Percentiles rank a stretch among this genome's conserved stretches.
phyloP scores from a whole-genome alignment of 1,140 invertebrate genomes.

The Nixonia krombeini region DNA sequence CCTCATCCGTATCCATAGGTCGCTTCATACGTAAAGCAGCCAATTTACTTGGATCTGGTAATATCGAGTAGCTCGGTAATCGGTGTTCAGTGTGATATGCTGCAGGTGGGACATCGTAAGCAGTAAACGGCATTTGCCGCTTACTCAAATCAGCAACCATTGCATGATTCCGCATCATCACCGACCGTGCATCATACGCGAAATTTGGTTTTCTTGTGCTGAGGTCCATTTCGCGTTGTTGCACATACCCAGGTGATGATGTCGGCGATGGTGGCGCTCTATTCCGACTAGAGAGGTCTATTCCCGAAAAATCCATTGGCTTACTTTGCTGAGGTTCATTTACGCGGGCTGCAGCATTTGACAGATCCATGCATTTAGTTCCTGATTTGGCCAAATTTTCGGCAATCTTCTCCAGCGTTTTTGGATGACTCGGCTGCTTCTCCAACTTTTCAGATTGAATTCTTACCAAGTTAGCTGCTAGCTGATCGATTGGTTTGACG shows the following conservation, averaged over 20 bases:
- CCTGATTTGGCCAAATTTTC: slow-evolving; percentile 64
- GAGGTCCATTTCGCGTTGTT: slow-evolving; percentile 67
- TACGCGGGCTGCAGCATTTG: slow-evolving; percentile 54
- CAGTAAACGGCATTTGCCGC: slow-evolving; percentile 56
- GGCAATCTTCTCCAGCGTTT: slow-evolving; percentile 66
- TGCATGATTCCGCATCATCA: slow-evolving; percentile 64
- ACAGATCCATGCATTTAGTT: slow-evolving; percentile 63
- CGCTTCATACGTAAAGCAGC: slow-evolving; percentile 65
- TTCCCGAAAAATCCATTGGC: slow-evolving; percentile 66
- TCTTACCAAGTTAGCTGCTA: slow-evolving; percentile 63
- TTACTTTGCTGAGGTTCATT: slow-evolving; percentile 50
- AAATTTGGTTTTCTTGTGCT: slow-evolving; percentile 62
- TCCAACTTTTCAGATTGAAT: slow-evolving; percentile 65
- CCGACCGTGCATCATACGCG: slow-evolving; percentile 56
- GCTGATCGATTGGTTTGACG: slow-evolving; percentile 64
- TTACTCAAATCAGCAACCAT: slow-evolving; percentile 68
- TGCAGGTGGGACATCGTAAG: slow-evolving; percentile 56
- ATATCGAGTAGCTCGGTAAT: slow-evolving; percentile 63
- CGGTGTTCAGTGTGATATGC: slow-evolving; percentile 63
- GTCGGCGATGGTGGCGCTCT: slow-evolving; percentile 37
- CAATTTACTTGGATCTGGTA: slow-evolving; percentile 66
- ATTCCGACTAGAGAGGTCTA: slow-evolving; percentile 68
- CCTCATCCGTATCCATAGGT: slow-evolving; percentile 57
- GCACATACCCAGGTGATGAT: slow-evolving; percentile 60
- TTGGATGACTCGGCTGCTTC: slow-evolving; percentile 55